A percentile compares a stretch with the other conserved stretches of the same genome.
Evolutionary conservation across 2,797 vertebrate species (phyloP).

Genomic region (Hapalemur alaotrensis): DNA sequence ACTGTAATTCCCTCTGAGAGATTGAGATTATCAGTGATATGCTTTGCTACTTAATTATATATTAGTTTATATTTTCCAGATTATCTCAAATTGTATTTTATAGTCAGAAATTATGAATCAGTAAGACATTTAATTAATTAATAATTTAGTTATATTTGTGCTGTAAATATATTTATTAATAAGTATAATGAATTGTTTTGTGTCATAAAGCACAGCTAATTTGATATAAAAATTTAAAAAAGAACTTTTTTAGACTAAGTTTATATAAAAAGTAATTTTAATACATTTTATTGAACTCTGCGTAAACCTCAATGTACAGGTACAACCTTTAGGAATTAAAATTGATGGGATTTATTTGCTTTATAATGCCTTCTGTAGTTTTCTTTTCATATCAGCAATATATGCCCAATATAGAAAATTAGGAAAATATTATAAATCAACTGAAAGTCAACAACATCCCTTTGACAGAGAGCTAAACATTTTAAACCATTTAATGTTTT

Average conservation of each 20-base stretch:
- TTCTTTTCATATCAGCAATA: not conserved
- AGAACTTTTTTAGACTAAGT: not conserved
- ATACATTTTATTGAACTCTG: not conserved
- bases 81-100: not conserved
- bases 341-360: not conserved
- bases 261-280: not conserved
- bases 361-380: not conserved
- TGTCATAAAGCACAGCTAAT: not conserved
- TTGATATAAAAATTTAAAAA: not conserved
- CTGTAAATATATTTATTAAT: not conserved
- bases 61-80: not conserved
- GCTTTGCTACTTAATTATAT: not conserved
- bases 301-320: not conserved
- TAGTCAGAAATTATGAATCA: not conserved
- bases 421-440: not conserved
- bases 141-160: not conserved
- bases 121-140: not conserved
- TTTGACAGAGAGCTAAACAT: not conserved
- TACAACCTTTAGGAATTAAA: not conserved
- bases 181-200: not conserved
- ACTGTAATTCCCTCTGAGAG: not conserved
- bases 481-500: not conserved
- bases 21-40: not conserved
- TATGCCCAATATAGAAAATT: not conserved
- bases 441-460: not conserved